A percentile compares a stretch with the other conserved stretches of the same genome.
These are phyloP conservation scores for Drosophila prolongata DNA, from an alignment of 2,888 invertebrate species.

Conservation along the genomic window DNA sequence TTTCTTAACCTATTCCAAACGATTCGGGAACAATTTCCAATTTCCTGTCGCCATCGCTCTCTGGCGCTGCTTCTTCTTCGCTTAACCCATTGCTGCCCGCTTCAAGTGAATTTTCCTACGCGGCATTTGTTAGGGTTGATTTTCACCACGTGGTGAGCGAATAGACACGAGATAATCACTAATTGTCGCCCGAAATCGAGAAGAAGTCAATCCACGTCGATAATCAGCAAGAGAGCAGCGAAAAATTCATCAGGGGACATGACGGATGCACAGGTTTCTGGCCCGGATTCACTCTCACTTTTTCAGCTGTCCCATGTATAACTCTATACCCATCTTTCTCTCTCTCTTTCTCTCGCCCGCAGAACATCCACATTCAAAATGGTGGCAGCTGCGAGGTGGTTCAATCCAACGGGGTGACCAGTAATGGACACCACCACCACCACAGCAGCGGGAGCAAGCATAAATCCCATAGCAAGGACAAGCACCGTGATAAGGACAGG, in stretches of 20 bases:
- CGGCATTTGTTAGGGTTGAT: constrained; percentile 74
- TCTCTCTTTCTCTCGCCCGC: background rate
- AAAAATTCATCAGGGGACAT: constrained; percentile 1
- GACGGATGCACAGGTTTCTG: constrained; percentile 36
- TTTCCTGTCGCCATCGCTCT: constrained; percentile 21
- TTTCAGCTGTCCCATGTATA: background rate
- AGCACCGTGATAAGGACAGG: constrained; percentile 85
- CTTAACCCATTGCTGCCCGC: constrained; percentile 17
- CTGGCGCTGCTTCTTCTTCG: constrained; percentile 17
- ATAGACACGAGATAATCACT: constrained; percentile 10
- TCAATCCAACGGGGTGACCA: constrained; percentile 91
- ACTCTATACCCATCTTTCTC: constrained; percentile 5
- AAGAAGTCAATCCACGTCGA: background rate
- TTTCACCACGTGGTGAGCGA: constrained; percentile 76
- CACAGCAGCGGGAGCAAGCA: constrained; percentile 87
- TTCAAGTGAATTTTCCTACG: constrained; percentile 32
- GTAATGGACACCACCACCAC: constrained; percentile 88
- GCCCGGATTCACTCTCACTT: constrained; percentile 10
- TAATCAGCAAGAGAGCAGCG: background rate
- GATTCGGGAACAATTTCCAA: constrained; percentile 12
- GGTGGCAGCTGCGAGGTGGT: constrained; percentile 72
- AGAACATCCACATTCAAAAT: constrained; percentile 80
- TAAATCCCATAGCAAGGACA: constrained; percentile 87
- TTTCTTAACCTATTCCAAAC: constrained; percentile 36
- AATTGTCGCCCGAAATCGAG: background rate